Evolutionary conservation across 1,140 invertebrate genomes (phyloP), one percentile per base, ranked within the genome.

Genomic region (Anastrepha obliqua): DNA sequence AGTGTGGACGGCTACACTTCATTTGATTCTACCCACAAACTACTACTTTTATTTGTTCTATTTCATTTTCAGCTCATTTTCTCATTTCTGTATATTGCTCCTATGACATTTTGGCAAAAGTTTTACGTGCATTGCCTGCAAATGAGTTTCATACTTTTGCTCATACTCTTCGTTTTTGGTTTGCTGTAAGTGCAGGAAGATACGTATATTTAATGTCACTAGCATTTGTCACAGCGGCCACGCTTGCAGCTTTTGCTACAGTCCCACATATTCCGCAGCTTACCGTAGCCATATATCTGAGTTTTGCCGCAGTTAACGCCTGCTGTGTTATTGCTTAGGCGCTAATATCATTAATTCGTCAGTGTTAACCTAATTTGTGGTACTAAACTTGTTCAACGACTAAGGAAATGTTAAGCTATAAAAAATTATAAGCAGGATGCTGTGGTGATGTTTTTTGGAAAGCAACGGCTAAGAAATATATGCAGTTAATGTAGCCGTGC

Each of bases 301-400:
- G 62, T 64, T 20, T 44, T 47, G 42, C 6, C 44, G 67, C 5
- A 74, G 67, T 55, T 55, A 55, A 44, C 42, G 15, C 42, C 15
- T 74, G 67, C 39, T 74, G 39, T 44, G 67, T 44, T 11, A 29
- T 42, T 85, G 81, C 51, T 85, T 58, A 39, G 47, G 58, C 47
- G 47, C 58, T 85, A 58, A 85, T 85, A 29, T 85, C 51, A 47
- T 58, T 85, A 85, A 85, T 85, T 85, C 51, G 29, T 58, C 51
- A 85, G 81, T 85, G 81, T 58, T 85, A 85, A 85, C 81, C 81
- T 85, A 85, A 85, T 85, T 85, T 85, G 47, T 55, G 44, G 39
- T 39, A 67, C 39, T 39, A 58, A 58, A 58, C 7, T 58, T 58
- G 55, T 58, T 58, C 13, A 67, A 42, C 39, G 20, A 67, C 9